Conservation (phyloP, 2,113 vertebrate species). For the Fregata magnificens region DNA sequence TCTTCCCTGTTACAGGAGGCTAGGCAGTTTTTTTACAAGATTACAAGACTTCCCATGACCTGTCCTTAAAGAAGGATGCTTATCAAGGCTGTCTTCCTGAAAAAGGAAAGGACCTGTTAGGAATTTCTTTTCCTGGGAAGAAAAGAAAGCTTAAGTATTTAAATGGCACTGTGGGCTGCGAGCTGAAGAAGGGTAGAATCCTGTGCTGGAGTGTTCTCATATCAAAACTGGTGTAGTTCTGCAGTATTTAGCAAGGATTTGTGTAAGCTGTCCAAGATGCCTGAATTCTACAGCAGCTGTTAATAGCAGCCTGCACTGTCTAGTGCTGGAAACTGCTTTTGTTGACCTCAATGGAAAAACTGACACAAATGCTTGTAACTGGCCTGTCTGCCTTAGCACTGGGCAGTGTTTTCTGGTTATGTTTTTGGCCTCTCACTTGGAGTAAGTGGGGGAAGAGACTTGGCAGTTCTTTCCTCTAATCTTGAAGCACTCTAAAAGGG, state of each 20-base stretch:
- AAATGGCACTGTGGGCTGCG: background rate
- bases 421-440: background rate
- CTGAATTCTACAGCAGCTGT: background rate
- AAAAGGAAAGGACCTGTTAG: background rate
- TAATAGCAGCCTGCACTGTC: background rate
- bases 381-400: background rate
- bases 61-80: background rate
- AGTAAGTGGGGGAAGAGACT: background rate
- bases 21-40: background rate
- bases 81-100: background rate
- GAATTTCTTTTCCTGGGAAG: background rate
- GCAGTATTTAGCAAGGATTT: background rate
- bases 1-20: background rate
- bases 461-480: constrained; percentile 27
- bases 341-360: background rate
- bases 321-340: background rate
- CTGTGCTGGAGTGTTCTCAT: background rate
- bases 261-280: background rate
- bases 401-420: background rate
- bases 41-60: background rate
- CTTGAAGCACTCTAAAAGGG: background rate
- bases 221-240: background rate
- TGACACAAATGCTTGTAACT: background rate
- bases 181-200: background rate
- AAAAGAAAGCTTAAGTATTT: background rate